phyloP scores from a whole-genome alignment of 2,888 invertebrate genomes.

The Agonopterix subpropinquella region DNA sequence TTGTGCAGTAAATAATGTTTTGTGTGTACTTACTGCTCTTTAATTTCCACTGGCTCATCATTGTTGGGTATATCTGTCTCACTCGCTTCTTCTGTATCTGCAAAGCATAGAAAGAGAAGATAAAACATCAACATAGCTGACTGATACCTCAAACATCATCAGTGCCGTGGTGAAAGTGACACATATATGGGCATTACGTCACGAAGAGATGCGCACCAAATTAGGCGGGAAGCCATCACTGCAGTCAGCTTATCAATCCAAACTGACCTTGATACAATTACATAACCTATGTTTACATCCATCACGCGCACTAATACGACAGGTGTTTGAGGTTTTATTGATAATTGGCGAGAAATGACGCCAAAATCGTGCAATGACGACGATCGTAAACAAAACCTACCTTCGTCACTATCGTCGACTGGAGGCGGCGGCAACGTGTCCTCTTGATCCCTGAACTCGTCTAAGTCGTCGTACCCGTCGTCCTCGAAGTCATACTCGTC shows the following conservation, averaged over 20 bases:
- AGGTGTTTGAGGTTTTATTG: conserved; percentile 12
- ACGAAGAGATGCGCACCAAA: conserved; percentile 34
- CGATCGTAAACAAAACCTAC: conserved; percentile 64
- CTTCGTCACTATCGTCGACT: conserved; percentile 78
- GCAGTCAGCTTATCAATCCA: conserved; percentile 16
- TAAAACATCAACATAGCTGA: not conserved
- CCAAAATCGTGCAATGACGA: conserved; percentile 41
- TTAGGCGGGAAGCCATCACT: conserved; percentile 53
- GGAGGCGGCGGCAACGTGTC: conserved; percentile 69
- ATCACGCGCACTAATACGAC: conserved; percentile 1
- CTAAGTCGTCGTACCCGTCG: conserved; percentile 81
- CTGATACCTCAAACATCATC: not conserved
- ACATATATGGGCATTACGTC: conserved; percentile 52
- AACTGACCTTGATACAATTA: conserved; percentile 42
- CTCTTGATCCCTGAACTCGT: conserved; percentile 80
- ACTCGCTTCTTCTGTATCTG: conserved; percentile 96
- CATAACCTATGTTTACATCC: conserved; percentile 45
- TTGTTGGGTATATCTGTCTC: conserved; percentile 93
- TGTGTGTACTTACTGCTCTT: conserved; percentile 84
- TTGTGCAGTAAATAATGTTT: too few relatives aligned
- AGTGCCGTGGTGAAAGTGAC: conserved; percentile 46
- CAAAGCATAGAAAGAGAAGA: conserved; percentile 12
- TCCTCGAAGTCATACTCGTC: conserved; percentile 85
- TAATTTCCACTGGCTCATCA: conserved; percentile 88
- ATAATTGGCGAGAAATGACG: conserved; percentile 32